Evolutionary conservation across 1,140 invertebrate genomes (phyloP).

Genomic region (Dreissena rostriformis): DNA sequence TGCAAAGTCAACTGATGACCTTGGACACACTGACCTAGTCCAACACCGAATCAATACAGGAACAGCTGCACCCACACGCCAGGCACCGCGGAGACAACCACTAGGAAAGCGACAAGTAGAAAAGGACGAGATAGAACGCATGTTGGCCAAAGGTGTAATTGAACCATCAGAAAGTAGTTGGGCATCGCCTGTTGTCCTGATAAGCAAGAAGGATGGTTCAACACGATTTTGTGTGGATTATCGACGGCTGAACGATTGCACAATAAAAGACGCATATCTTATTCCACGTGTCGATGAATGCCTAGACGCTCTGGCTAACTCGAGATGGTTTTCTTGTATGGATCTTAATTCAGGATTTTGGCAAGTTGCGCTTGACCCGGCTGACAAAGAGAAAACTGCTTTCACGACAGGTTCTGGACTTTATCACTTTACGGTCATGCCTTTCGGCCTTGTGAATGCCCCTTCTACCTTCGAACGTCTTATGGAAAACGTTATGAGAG

Average conservation of each 20-base stretch:
- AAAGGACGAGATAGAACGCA: constrained; percentile 34
- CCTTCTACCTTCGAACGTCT: constrained; percentile 59
- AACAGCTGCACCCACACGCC: constrained; percentile 25
- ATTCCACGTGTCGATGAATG: constrained; percentile 54
- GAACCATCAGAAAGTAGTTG: constrained; percentile 60
- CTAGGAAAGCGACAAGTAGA: constrained; percentile 12
- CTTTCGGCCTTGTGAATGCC: constrained; percentile 52
- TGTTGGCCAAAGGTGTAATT: constrained; percentile 50
- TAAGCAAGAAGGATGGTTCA: constrained; percentile 66
- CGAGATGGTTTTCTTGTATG: constrained; percentile 18
- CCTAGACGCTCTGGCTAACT: constrained; percentile 25
- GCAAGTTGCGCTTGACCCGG: constrained; percentile 32
- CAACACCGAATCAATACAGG: constrained; percentile 52
- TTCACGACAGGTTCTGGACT: constrained; percentile 43
- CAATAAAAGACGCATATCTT: constrained; percentile 49
- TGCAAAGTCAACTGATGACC: constrained; percentile 21
- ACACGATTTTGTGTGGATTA: constrained; percentile 72
- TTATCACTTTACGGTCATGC: constrained; percentile 43
- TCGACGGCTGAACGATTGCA: constrained; percentile 64
- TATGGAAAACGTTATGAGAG: constrained; percentile 50
- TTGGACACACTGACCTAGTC: constrained; percentile 46
- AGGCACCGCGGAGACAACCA: constrained; percentile 23
- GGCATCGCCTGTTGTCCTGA: constrained; percentile 69
- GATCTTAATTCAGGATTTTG: constrained; percentile 25
- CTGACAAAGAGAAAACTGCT: constrained; percentile 17